Evolutionary conservation across 2,888 invertebrate species (phyloP), one percentile per base, ranked within the genome.

Genomic region (Volucella zonaria): DNA sequence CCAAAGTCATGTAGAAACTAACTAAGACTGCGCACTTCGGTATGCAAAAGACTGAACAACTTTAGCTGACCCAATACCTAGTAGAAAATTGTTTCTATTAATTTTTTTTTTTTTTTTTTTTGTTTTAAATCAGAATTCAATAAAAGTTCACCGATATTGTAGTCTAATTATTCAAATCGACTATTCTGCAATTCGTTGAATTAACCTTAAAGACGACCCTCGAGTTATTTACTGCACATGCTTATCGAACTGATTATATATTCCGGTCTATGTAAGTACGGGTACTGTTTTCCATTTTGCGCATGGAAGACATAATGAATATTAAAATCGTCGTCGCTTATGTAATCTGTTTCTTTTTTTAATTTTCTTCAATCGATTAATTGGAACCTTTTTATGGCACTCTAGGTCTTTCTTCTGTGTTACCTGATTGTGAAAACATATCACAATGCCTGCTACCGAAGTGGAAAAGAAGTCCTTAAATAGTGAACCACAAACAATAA

Each of bases 401-500:
- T 70, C 8, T 42, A 70, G 70, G 38, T 56, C 1, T 43, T 12
- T 31, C 62, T 56, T 10, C 49, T 42, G 51, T 51, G 10, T 51
- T 78, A 14, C 6, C 14, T 18, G 40, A 54, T 9, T 66, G 59
- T 52, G 23, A 59, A 45, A 42, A 58, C 15, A 43, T 14, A 23
- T 42, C 11, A 75, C 1, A 75, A 83, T 83, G 83, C 61, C 78
- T 42, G 31, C 82, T 4, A 45, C 58, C 23, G 74, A 66, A 38
- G 52, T 59, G 9, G 56, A 70, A 49, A 79, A 66, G 18, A 58
- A 62, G 8, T 59, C 67, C 0, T 40, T 70, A 40, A 71, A 58
- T 56, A 38, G 18, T 12, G 73, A 68, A 9, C 9, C 66, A 42
- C 10, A 64, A 1, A 1, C 66, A 31, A 9, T 52, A 40, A 1